Evolutionary conservation across 2,888 invertebrate species (phyloP).

Genomic region (Pecten maximus): DNA sequence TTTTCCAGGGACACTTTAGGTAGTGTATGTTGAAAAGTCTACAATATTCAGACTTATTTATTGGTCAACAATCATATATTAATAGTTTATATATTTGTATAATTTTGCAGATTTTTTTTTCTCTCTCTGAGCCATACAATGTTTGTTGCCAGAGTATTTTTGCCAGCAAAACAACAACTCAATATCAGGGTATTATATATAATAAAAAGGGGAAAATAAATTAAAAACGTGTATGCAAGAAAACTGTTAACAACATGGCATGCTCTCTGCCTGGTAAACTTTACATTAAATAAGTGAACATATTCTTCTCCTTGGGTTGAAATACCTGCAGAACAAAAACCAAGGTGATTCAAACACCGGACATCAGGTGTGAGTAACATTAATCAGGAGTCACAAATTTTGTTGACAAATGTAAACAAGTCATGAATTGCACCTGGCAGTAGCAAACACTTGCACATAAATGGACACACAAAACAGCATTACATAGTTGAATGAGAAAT

Average conservation of each 20-base stretch:
- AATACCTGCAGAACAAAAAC: background rate
- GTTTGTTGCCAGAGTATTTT: conserved; percentile 33
- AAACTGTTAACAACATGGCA: conserved; percentile 1
- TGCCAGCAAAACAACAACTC: conserved; percentile 35
- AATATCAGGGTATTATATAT: conserved; percentile 30
- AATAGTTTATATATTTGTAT: conserved; percentile 37
- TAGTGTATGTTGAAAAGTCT: background rate
- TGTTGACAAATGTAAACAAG: background rate
- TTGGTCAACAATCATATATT: conserved; percentile 37
- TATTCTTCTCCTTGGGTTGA: background rate
- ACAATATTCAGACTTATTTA: conserved; percentile 27
- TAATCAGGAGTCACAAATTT: background rate
- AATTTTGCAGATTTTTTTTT: background rate
- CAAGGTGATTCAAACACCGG: background rate
- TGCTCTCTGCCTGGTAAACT: conserved; percentile 23
- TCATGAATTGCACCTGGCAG: conserved; percentile 11
- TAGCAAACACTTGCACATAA: background rate
- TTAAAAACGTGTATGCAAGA: conserved; percentile 30
- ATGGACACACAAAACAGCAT: background rate
- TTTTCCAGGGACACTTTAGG: conserved; percentile 10
- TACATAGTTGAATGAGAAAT: background rate
- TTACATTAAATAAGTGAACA: conserved; percentile 26
- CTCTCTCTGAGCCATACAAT: background rate
- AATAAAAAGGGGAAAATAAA: background rate
- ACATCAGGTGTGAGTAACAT: background rate